phyloP scores from a whole-genome alignment of 2,113 vertebrate species.

The Neotragus moschatus region DNA sequence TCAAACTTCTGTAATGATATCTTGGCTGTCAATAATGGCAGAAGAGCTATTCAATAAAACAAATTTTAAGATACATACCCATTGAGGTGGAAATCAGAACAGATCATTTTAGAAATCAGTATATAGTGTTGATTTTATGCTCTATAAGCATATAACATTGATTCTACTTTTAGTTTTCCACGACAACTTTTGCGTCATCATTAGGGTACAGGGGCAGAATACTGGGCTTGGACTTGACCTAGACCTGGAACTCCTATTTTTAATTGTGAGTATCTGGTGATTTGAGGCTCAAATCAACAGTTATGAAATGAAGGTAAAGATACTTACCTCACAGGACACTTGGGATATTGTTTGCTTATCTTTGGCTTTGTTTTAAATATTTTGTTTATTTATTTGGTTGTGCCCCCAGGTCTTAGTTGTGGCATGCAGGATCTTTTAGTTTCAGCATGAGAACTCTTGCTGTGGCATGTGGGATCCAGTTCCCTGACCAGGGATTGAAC shows the following conservation, averaged over 20 bases:
- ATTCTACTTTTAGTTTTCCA: background rate
- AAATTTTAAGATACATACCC: background rate
- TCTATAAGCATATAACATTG: background rate
- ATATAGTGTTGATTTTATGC: background rate
- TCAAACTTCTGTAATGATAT: background rate
- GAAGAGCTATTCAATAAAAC: background rate
- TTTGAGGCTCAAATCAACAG: background rate
- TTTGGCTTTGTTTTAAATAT: background rate
- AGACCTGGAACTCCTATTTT: background rate
- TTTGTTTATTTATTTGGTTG: background rate
- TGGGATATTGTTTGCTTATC: background rate
- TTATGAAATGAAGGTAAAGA: constrained; percentile 15
- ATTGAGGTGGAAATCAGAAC: background rate
- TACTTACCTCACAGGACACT: background rate
- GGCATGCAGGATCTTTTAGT: background rate
- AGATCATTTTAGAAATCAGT: background rate
- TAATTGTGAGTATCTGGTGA: background rate
- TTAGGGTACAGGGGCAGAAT: background rate
- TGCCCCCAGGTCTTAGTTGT: background rate
- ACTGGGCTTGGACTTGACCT: background rate
- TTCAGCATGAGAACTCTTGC: background rate
- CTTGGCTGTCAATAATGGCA: background rate
- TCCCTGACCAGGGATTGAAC: background rate
- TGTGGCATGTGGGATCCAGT: background rate
- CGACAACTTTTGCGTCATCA: background rate